Percentiles rank a stretch among this genome's conserved stretches.
Evolutionary conservation across 2,797 vertebrate species (phyloP).

Genomic region (Labroides dimidiatus): DNA sequence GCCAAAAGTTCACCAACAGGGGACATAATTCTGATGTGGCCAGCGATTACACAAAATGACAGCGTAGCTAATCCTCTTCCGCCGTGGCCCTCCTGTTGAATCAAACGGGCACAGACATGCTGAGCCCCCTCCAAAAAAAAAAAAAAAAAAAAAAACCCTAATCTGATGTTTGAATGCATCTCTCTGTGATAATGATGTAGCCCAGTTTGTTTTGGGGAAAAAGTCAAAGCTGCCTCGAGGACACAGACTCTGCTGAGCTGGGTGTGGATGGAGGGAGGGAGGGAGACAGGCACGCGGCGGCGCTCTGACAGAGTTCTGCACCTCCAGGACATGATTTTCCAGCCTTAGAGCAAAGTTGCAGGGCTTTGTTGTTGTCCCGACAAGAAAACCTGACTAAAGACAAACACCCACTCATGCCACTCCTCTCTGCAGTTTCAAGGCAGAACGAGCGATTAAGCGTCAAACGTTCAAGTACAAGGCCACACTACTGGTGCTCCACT

Average conservation of each 20-base stretch:
- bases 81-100: slow-evolving; percentile 45
- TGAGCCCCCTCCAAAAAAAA: slow-evolving; percentile 58
- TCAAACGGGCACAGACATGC: slow-evolving; percentile 24
- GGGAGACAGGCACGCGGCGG: neutral
- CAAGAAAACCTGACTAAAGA: slow-evolving; percentile 22
- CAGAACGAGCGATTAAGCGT: slow-evolving; percentile 12
- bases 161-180: slow-evolving; percentile 38
- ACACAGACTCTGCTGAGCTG: slow-evolving; percentile 23
- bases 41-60: slow-evolving; percentile 67
- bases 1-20: slow-evolving; percentile 64
- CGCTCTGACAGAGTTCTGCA: slow-evolving; percentile 53
- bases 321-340: slow-evolving; percentile 56
- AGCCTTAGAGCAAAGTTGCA: slow-evolving; percentile 30
- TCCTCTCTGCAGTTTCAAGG: slow-evolving; percentile 46
- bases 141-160: slow-evolving; percentile 52
- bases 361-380: slow-evolving; percentile 35
- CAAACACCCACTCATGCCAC: slow-evolving; percentile 37
- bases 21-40: slow-evolving; percentile 57
- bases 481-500: neutral
- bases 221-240: slow-evolving; percentile 46
- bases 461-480: slow-evolving; percentile 38
- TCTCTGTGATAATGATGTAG: slow-evolving; percentile 25
- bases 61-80: slow-evolving; percentile 68
- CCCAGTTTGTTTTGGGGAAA: slow-evolving; percentile 22
- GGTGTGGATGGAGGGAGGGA: slow-evolving; percentile 34